Evolutionary conservation across 2,797 vertebrate genomes (phyloP), one percentile per base, ranked within the genome.

Genomic region (Notoglanidium macrostoma): DNA sequence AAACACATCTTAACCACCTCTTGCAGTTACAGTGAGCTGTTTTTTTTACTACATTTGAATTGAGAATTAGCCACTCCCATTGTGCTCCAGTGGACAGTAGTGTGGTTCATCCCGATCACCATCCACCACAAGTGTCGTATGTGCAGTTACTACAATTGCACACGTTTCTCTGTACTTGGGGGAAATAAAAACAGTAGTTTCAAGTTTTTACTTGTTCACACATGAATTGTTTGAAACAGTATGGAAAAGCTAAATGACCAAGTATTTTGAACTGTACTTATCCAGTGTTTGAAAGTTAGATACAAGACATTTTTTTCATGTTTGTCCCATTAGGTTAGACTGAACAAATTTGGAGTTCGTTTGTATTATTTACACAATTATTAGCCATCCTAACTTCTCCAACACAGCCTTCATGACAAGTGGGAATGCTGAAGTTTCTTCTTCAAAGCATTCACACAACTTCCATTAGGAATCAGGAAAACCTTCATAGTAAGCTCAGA

Each of bases 1-100:
- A 77, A 55, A 17, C 51, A 15, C 59, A 81, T 23, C 46, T 17
- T 83, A 76, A 76, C 79, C 86, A 87, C 78, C 44, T 54, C 80
- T 83, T 61, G 73, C 82, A 67, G n/a, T 65, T 51, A 67, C 4
- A 61, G 35, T 79, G 65, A 83, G 19, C 55, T n/a, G 70, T 4
- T 68, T 57, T 4, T 68, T 57, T 40, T 3, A 77, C 40, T 44
- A 2, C 78, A 46, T n/a, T 1, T 81, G 40, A 10, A 19, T 46
- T 54, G 26, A 57, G 70, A 77, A 81, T 61, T 61, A 54, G 29
- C 57, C 10, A 63, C 32, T 77, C 83, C 80, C 86, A 84, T 67
- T 10, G 65, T 86, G 88, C 90, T 65, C 67, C 74, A 81, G 68
- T 84, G 72, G 29, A 61, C 54, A 29, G 11, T 0, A 15, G 5